phyloP scores from a whole-genome alignment of 1,140 invertebrate genomes.

The Drosophila asahinai region DNA sequence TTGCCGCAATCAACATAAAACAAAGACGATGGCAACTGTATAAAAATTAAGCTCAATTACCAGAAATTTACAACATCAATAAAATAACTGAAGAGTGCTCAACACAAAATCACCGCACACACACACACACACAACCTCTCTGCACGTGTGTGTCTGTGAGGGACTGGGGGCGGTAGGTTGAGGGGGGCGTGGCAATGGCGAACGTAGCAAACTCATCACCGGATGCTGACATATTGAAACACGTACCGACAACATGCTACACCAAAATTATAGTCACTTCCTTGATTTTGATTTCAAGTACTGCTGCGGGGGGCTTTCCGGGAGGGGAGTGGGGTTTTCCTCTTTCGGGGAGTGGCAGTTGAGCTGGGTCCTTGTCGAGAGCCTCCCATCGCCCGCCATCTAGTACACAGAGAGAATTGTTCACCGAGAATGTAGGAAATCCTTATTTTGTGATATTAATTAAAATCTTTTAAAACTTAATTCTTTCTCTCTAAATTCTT shows the following conservation, averaged over 20 bases:
- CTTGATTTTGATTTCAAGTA: slow-evolving; percentile 85
- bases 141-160: slow-evolving; percentile 30
- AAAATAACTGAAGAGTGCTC: slow-evolving; percentile 82
- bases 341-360: slow-evolving; percentile 16
- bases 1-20: slow-evolving; percentile 76
- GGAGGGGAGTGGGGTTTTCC: neutral
- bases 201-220: slow-evolving; percentile 82
- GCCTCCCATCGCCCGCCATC: neutral
- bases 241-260: slow-evolving; percentile 85
- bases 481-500: too few species aligned
- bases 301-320: slow-evolving; percentile 27
- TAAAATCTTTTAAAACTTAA: too few species aligned
- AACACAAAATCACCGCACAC: slow-evolving; percentile 74
- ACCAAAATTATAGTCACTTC: slow-evolving; percentile 85
- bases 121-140: slow-evolving; percentile 19
- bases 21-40: slow-evolving; percentile 74
- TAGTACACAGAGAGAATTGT: neutral
- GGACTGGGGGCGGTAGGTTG: slow-evolving; percentile 11
- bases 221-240: slow-evolving; percentile 85
- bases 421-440: neutral
- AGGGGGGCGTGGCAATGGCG: slow-evolving; percentile 42
- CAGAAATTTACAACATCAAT: slow-evolving; percentile 83
- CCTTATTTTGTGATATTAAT: too few species aligned
- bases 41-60: slow-evolving; percentile 84
- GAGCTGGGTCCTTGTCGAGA: slow-evolving; percentile 35